Evolutionary conservation across 2,113 vertebrate species (phyloP).

Genomic region (Thalassoma bifasciatum): DNA sequence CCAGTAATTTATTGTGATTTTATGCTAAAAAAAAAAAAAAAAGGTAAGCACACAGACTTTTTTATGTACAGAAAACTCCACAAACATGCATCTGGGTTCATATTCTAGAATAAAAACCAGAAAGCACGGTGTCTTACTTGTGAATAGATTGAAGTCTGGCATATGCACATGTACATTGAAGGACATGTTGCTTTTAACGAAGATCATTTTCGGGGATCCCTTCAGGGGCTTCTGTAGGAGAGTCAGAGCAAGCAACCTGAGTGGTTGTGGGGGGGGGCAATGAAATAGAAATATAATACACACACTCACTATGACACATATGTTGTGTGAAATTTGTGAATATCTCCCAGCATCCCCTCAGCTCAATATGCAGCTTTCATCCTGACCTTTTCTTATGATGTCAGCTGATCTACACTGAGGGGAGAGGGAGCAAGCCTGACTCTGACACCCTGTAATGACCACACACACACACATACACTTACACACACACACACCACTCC

Average conservation of each 20-base stretch:
- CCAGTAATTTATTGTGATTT: too few species aligned
- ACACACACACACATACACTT: background rate
- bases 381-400: constrained; percentile 19
- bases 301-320: background rate
- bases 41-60: too few species aligned
- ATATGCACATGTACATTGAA: too few species aligned
- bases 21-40: too few species aligned
- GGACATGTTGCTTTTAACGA: too few species aligned
- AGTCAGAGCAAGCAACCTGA: too few species aligned
- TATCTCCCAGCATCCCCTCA: background rate
- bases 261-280: too few species aligned
- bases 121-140: too few species aligned
- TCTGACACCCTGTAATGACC: constrained; percentile 10
- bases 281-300: background rate
- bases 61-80: too few species aligned
- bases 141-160: too few species aligned
- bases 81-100: too few species aligned
- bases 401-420: background rate
- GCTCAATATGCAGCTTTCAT: background rate
- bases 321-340: background rate
- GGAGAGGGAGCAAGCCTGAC: background rate
- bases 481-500: background rate
- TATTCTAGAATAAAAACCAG: too few species aligned
- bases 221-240: background rate
- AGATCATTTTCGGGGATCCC: background rate